Percentiles rank a stretch among this genome's conserved stretches.
Evolutionary conservation across 2,888 invertebrate species (phyloP).

Genomic region (Tachystola acroxantha): DNA sequence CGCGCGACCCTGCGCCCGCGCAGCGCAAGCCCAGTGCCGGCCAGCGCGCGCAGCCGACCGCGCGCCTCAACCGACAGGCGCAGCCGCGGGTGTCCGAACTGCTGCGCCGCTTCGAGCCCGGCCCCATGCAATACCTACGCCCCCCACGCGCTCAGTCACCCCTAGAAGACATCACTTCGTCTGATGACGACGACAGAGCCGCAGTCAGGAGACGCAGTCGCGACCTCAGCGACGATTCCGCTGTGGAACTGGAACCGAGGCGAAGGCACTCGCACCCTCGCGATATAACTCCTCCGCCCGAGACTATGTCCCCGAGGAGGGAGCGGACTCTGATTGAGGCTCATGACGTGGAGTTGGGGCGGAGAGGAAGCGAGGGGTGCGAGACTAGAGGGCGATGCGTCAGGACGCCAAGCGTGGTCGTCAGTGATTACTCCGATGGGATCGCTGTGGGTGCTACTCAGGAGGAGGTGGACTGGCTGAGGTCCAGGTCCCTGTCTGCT

Average conservation of each 20-base stretch:
- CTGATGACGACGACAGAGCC: conserved; percentile 69
- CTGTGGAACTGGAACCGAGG: conserved; percentile 74
- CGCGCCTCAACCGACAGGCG: conserved; percentile 52
- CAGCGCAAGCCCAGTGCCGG: conserved; percentile 18
- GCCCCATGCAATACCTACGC: conserved; percentile 69
- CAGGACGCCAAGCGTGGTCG: conserved; percentile 91
- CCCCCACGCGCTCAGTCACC: conserved; percentile 63
- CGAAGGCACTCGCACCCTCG: conserved; percentile 63
- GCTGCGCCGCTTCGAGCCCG: conserved; percentile 62
- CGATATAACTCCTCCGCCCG: conserved; percentile 58
- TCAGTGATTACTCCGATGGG: conserved; percentile 91
- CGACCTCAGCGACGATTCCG: conserved; percentile 74
- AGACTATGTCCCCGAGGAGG: conserved; percentile 57
- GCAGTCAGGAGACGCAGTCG: conserved; percentile 66
- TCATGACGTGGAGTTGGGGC: conserved; percentile 76
- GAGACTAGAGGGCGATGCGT: conserved; percentile 79
- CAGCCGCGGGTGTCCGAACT: conserved; percentile 68
- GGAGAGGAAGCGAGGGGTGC: conserved; percentile 68
- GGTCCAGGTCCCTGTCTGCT: conserved; percentile 75
- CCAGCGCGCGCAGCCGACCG: conserved; percentile 29
- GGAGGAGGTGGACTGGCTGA: conserved; percentile 66
- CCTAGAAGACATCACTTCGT: conserved; percentile 63
- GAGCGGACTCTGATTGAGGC: conserved; percentile 70
- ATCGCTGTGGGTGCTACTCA: conserved; percentile 64
- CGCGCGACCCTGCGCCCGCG: conserved; percentile 33